Conservation (phyloP, 2,797 vertebrate species). For the Clarias platycephalus region DNA sequence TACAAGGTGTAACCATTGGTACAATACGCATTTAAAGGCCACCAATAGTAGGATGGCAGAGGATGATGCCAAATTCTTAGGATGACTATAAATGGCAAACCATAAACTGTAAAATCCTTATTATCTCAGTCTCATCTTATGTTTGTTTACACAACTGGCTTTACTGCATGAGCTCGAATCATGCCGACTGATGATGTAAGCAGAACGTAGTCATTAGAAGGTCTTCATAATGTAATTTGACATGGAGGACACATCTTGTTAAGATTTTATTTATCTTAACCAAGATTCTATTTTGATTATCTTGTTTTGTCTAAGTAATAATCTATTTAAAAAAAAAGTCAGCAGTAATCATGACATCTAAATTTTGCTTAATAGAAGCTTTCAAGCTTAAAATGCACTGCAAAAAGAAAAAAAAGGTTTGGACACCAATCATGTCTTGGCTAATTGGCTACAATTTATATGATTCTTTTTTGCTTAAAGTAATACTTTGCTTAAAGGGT, state of each 20-base stretch:
- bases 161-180: not conserved
- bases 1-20: not conserved
- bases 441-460: not conserved
- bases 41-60: not conserved
- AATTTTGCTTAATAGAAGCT: not conserved
- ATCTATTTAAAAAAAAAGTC: not conserved
- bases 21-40: not conserved
- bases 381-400: not conserved
- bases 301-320: not conserved
- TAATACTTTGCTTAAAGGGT: not conserved
- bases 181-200: not conserved
- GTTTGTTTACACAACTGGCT: not conserved
- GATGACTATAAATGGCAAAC: not conserved
- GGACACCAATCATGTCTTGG: not conserved
- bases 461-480: not conserved
- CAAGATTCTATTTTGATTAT: not conserved
- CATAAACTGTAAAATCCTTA: not conserved
- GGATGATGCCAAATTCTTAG: not conserved
- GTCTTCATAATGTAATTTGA: not conserved
- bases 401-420: not conserved
- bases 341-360: not conserved
- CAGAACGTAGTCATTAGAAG: not conserved
- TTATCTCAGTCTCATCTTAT: not conserved
- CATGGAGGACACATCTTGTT: not conserved
- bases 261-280: too few relatives aligned